Conservation (phyloP, 2,113 vertebrate species). For the Sceloporus tristichus region DNA sequence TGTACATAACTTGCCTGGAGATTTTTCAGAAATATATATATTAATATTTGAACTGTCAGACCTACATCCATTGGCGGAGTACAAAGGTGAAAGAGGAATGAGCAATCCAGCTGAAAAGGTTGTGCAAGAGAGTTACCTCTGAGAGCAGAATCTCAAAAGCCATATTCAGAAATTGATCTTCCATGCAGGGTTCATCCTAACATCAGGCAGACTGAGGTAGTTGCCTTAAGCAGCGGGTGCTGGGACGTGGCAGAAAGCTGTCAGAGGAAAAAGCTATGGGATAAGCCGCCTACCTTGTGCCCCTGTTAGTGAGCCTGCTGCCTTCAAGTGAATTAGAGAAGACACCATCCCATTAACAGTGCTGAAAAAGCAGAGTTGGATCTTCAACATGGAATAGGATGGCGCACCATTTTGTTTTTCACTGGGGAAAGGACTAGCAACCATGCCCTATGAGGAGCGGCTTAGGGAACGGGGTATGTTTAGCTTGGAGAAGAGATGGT, state of each 20-base stretch:
- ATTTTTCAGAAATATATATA: conserved; percentile 40
- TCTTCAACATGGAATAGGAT: neutral
- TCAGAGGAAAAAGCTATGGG: neutral
- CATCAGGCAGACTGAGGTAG: neutral
- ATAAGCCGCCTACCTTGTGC: neutral
- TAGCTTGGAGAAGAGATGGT: too few species aligned
- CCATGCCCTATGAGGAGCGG: too few species aligned
- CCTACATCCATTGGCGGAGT: conserved; percentile 42
- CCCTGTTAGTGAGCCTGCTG: neutral
- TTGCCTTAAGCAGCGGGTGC: too few species aligned
- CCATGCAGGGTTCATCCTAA: neutral
- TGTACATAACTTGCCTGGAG: conserved; percentile 48
- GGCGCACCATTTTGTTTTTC: neutral
- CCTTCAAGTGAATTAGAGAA: neutral
- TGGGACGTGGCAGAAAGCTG: neutral
- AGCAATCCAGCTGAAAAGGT: conserved; percentile 33
- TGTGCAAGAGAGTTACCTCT: conserved; percentile 32
- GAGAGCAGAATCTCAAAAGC: neutral
- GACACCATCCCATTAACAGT: neutral
- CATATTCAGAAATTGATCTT: neutral
- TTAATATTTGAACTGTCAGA: conserved; percentile 52
- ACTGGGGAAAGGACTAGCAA: too few species aligned
- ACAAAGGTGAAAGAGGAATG: conserved; percentile 43
- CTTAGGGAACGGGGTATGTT: too few species aligned
- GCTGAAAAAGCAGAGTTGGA: neutral